Conservation (phyloP, 2,888 invertebrate genomes). For the Furcula furcula region DNA sequence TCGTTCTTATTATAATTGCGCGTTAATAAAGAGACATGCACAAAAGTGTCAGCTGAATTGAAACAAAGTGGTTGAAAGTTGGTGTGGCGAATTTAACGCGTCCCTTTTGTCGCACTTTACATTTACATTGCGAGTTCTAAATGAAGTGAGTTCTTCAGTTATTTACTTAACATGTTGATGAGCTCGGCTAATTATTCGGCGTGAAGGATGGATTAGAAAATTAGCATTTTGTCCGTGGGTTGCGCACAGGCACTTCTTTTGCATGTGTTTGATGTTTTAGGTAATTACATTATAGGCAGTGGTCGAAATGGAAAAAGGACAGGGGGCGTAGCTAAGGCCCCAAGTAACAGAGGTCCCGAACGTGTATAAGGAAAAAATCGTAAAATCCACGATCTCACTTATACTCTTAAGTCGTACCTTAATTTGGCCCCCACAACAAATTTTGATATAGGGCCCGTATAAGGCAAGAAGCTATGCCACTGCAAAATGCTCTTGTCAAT, state of each 20-base stretch:
- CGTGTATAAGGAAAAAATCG: no score
- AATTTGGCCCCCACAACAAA: no score
- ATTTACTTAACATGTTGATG: slow-evolving; percentile 29
- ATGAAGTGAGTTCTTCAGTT: slow-evolving; percentile 25
- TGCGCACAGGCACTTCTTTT: not conserved
- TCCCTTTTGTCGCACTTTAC: slow-evolving; percentile 39
- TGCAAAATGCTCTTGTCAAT: no score
- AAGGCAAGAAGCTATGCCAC: no score
- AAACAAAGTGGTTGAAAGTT: slow-evolving; percentile 37
- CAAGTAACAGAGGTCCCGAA: no score
- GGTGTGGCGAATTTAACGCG: slow-evolving; percentile 31
- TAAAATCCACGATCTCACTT: no score
- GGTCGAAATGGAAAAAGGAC: no score
- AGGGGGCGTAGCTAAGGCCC: no score
- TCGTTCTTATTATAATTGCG: slow-evolving; percentile 6
- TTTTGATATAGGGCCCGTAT: no score
- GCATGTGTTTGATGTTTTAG: not conserved
- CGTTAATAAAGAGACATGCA: slow-evolving; percentile 16
- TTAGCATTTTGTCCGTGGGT: not conserved
- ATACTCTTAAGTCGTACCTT: no score
- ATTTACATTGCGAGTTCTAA: slow-evolving; percentile 32
- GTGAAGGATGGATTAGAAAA: slow-evolving; percentile 6
- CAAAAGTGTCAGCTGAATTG: slow-evolving; percentile 26
- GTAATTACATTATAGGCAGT: slow-evolving; percentile 15
- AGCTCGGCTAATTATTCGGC: slow-evolving; percentile 21